phyloP scores from a whole-genome alignment of 2,888 invertebrate genomes.

The Tinea trinotella region DNA sequence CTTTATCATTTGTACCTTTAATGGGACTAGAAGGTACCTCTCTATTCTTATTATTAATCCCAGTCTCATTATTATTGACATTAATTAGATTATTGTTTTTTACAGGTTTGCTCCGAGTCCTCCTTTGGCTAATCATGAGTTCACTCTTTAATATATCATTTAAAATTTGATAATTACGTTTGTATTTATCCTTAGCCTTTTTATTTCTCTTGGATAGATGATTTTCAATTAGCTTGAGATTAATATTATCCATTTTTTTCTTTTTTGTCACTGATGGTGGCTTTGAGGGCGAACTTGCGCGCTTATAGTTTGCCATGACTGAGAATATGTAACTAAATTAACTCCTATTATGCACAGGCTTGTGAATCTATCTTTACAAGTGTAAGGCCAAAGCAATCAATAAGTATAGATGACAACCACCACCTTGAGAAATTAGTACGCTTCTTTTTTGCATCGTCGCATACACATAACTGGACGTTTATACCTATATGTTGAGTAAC shows the following conservation, averaged over 20 bases:
- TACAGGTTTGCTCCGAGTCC: neutral
- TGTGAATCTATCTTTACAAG: neutral
- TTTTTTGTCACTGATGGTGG: neutral
- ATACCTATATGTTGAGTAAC: neutral
- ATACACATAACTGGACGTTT: neutral
- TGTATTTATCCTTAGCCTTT: conserved; percentile 33
- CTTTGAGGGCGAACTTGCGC: conserved; percentile 45
- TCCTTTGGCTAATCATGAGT: conserved; percentile 38
- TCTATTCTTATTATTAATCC: neutral
- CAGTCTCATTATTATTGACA: conserved; percentile 15
- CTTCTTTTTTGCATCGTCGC: conserved; percentile 6
- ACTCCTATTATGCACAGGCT: neutral
- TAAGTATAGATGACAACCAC: conserved; percentile 10
- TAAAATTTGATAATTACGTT: conserved; percentile 37
- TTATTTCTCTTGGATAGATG: conserved; percentile 34
- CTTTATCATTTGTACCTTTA: conserved; percentile 1
- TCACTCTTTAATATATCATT: conserved; percentile 51
- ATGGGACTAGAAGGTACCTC: conserved; percentile 5
- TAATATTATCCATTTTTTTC: conserved; percentile 19
- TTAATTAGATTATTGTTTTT: conserved; percentile 18
- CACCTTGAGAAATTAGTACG: conserved; percentile 18
- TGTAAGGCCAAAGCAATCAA: conserved; percentile 15
- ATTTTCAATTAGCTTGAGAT: conserved; percentile 20
- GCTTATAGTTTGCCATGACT: conserved; percentile 57
- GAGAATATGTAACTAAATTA: neutral